phyloP scores from a whole-genome alignment of 64 coral and sea anemone genomes.

The Astreopora myriophthalma region DNA sequence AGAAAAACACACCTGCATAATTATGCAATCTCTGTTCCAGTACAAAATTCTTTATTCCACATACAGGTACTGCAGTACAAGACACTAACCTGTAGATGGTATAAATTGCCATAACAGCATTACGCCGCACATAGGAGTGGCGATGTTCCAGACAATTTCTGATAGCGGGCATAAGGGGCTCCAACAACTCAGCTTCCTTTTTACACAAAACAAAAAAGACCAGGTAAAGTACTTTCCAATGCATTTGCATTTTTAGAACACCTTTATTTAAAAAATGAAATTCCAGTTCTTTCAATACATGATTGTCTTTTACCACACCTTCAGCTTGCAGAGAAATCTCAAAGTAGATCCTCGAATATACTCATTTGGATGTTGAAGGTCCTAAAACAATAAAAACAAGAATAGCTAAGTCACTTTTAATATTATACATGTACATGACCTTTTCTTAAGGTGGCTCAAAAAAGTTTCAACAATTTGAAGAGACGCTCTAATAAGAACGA shows the following conservation, averaged over 20 bases:
- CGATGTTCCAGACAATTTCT: constrained; percentile 93
- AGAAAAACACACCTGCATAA: too few species aligned
- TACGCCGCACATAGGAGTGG: constrained; percentile 95
- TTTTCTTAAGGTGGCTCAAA: too few species aligned
- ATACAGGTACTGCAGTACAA: too few species aligned
- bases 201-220: not conserved
- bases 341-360: constrained; percentile 96
- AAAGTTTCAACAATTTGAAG: too few species aligned
- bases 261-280: too few species aligned
- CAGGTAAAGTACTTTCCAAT: too few species aligned
- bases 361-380: constrained; percentile 98
- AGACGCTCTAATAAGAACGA: too few species aligned
- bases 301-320: constrained; percentile 31
- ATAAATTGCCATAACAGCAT: constrained; percentile 99
- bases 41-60: too few species aligned
- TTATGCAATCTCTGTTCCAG: too few species aligned
- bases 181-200: constrained; percentile 92
- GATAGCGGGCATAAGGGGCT: constrained; percentile 98
- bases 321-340: constrained; percentile 97
- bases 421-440: too few species aligned
- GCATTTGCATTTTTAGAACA: too few species aligned
- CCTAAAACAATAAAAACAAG: constrained; percentile 43
- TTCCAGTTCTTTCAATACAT: not conserved
- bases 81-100: constrained; percentile 85
- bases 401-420: not conserved